phyloP scores from a whole-genome alignment of 35 echinoderm and acorn worm species.

The Holothuria glaberrima region DNA sequence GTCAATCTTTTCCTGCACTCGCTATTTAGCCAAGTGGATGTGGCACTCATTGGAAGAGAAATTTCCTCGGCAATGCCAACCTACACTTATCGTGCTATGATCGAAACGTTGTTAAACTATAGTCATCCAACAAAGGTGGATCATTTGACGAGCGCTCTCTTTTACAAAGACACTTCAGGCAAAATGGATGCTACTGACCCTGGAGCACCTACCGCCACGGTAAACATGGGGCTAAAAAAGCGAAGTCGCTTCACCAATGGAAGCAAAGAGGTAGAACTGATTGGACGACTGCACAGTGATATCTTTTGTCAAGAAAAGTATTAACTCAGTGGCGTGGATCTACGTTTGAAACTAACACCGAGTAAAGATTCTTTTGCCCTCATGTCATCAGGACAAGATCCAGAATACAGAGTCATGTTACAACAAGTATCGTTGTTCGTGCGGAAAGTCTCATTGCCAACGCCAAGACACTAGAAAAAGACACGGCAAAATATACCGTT shows the following conservation, averaged over 20 bases:
- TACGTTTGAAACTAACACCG: conserved; percentile 59
- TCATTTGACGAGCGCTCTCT: too few relatives aligned
- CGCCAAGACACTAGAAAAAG: conserved; percentile 59
- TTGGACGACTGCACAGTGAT: conserved; percentile 70
- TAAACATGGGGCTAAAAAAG: background rate
- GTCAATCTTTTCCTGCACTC: background rate
- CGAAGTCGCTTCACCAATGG: background rate
- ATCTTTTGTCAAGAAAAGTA: conserved; percentile 77
- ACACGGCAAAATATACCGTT: conserved; percentile 72
- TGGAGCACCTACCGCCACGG: background rate
- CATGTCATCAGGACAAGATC: conserved; percentile 36
- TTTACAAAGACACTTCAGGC: conserved; percentile 21
- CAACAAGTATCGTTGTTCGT: conserved; percentile 5
- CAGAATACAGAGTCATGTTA: conserved; percentile 58
- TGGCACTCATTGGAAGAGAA: background rate
- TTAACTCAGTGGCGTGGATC: conserved; percentile 52
- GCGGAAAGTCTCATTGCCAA: conserved; percentile 23
- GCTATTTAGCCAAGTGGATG: background rate
- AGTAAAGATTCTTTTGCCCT: conserved; percentile 61
- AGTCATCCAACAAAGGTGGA: too few relatives aligned
- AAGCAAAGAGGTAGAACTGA: conserved; percentile 43
- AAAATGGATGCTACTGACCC: conserved; percentile 50
- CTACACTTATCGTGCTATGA: background rate
- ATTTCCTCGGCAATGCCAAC: background rate
- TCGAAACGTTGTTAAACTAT: background rate